These are phyloP conservation scores for Caerostris extrusa DNA, from an alignment of 1,140 invertebrate genomes.

Conservation along the genomic window DNA sequence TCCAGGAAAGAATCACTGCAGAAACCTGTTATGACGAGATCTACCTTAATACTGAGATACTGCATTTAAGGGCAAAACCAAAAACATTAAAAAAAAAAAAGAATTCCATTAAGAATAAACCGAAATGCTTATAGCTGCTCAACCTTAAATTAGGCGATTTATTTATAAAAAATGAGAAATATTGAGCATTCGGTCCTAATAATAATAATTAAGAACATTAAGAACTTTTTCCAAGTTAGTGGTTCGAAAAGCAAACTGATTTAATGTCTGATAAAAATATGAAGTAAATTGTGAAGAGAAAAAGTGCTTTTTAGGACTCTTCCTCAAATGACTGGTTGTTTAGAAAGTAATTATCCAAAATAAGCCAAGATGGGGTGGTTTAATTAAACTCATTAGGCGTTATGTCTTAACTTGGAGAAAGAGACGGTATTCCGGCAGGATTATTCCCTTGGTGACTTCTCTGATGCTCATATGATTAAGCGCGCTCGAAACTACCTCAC, in stretches of 20 bases:
- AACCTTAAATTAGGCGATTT: slow-evolving; percentile 64
- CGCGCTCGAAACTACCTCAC: slow-evolving; percentile 61
- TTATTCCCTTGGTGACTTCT: slow-evolving; percentile 65
- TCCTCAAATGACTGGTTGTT: slow-evolving; percentile 74
- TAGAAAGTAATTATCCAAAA: slow-evolving; percentile 76
- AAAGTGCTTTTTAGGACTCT: slow-evolving; percentile 63
- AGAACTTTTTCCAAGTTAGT: slow-evolving; percentile 57
- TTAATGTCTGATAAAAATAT: slow-evolving; percentile 72
- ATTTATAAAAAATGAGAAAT: slow-evolving; percentile 60
- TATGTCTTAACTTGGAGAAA: slow-evolving; percentile 72
- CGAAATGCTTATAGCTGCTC: slow-evolving; percentile 42
- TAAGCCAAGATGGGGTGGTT: slow-evolving; percentile 72
- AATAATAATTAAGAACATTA: slow-evolving; percentile 77
- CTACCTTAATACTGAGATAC: slow-evolving; percentile 10
- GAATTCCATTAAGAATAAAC: slow-evolving; percentile 65
- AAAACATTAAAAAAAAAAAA: slow-evolving; percentile 41
- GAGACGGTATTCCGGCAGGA: slow-evolving; percentile 41
- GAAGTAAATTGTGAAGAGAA: slow-evolving; percentile 65
- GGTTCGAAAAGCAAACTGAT: slow-evolving; percentile 27
- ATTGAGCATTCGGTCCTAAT: slow-evolving; percentile 61
- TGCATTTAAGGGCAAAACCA: slow-evolving; percentile 25
- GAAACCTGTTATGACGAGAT: slow-evolving; percentile 37
- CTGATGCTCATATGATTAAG: slow-evolving; percentile 73
- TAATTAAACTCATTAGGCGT: slow-evolving; percentile 76
- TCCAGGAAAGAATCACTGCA: slow-evolving; percentile 30